Evolutionary conservation across 2,113 vertebrate genomes (phyloP).

Genomic region (Cebidichthys violaceus): DNA sequence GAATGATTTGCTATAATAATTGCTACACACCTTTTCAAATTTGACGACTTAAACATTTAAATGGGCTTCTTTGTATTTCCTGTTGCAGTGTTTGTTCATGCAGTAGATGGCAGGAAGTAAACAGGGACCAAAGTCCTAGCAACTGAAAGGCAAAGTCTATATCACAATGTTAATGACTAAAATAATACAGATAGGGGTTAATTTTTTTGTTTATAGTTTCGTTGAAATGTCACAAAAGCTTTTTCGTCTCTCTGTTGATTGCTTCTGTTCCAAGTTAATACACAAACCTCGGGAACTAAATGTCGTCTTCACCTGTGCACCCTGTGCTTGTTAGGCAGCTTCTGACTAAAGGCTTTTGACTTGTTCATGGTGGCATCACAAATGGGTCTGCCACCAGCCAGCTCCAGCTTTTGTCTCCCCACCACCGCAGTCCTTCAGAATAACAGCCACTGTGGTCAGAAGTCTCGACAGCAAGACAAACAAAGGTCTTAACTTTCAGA

Average conservation of each 20-base stretch:
- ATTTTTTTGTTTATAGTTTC: not conserved
- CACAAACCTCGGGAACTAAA: constrained; percentile 7
- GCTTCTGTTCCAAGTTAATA: not conserved
- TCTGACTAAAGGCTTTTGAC: not conserved
- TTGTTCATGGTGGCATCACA: constrained; percentile 35
- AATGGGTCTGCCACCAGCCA: constrained; percentile 34
- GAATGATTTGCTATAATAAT: not conserved
- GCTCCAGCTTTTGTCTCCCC: constrained; percentile 11
- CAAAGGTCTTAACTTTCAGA: constrained; percentile 60
- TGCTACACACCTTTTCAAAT: too few species aligned
- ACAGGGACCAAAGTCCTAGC: not conserved
- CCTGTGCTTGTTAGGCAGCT: not conserved
- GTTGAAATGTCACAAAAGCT: not conserved
- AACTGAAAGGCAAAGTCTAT: not conserved
- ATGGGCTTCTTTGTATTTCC: not conserved
- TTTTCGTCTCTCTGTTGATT: constrained; percentile 26
- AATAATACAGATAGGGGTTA: not conserved
- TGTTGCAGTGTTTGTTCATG: not conserved
- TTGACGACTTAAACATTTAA: too few species aligned
- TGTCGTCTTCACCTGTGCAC: constrained; percentile 1
- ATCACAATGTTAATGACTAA: not conserved
- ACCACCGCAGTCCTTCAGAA: constrained; percentile 40
- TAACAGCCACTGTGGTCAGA: constrained; percentile 50
- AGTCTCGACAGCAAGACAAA: constrained; percentile 53
- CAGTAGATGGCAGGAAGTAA: not conserved